These are phyloP conservation scores for Mirza zaza DNA, from an alignment of 2,113 vertebrate genomes.

Conservation along the genomic window DNA sequence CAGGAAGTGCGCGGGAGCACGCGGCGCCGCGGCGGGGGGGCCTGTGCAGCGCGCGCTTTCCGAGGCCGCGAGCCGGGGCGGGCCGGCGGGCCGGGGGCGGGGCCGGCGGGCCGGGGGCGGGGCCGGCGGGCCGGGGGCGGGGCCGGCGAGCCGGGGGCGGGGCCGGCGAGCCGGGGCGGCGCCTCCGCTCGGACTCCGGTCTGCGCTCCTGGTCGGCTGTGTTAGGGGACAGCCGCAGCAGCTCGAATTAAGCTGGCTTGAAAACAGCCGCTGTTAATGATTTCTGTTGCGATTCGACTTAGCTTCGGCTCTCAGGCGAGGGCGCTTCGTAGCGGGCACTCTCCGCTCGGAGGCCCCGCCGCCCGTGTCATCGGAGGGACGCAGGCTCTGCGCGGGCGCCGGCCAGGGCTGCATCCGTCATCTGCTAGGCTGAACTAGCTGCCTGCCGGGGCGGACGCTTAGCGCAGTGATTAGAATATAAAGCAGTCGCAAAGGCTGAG, in stretches of 20 bases:
- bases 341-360: no score
- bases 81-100: no score
- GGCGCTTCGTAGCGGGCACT: conserved; percentile 87
- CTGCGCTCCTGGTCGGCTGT: conserved; percentile 86
- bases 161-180: no score
- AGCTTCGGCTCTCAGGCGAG: conserved; percentile 89
- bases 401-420: conserved; percentile 68
- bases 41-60: no score
- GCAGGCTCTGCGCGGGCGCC: neutral
- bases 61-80: no score
- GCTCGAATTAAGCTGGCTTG: conserved; percentile 87
- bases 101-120: no score
- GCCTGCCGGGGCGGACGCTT: conserved; percentile 80
- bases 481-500: conserved; percentile 73
- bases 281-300: conserved; percentile 86
- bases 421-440: conserved; percentile 75
- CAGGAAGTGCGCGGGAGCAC: conserved; percentile 75
- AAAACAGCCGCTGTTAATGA: conserved; percentile 87
- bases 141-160: no score
- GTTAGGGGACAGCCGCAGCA: conserved; percentile 85
- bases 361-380: conserved; percentile 79
- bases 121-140: no score
- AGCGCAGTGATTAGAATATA: conserved; percentile 72
- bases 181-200: conserved; percentile 83
- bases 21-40: conserved; percentile 86